phyloP scores from a whole-genome alignment of 2,113 vertebrate genomes.

The Thalassarche chlororhynchos region DNA sequence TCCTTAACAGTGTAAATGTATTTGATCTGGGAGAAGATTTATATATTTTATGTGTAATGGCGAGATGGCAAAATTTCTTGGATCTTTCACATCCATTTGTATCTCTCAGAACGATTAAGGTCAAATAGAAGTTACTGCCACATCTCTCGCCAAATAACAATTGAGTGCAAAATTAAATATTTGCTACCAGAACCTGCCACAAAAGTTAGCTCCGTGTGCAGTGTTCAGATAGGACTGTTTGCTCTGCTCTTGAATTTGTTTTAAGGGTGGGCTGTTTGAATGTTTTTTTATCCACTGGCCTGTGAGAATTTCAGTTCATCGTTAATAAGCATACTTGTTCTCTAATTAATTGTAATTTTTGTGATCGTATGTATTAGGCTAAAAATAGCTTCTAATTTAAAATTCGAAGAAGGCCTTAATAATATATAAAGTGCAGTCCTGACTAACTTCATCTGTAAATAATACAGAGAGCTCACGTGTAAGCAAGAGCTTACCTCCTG shows the following conservation, averaged over 20 bases:
- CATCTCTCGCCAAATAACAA: conserved; percentile 5
- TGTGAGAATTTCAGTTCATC: background rate
- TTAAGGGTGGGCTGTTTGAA: background rate
- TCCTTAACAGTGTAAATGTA: conserved; percentile 45
- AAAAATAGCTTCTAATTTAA: background rate
- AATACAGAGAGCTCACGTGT: fast-evolving
- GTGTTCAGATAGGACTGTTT: background rate
- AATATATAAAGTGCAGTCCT: background rate
- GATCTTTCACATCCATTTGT: conserved; percentile 23
- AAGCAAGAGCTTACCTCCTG: background rate
- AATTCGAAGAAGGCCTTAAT: background rate
- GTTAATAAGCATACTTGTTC: background rate
- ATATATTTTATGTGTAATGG: conserved; percentile 1
- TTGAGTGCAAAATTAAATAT: conserved; percentile 27
- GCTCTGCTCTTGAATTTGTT: background rate
- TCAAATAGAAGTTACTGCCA: conserved; percentile 38
- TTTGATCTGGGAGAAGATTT: conserved; percentile 48
- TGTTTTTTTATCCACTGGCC: background rate
- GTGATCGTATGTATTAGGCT: background rate
- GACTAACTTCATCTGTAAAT: background rate
- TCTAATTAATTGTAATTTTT: background rate
- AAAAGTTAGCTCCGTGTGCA: background rate
- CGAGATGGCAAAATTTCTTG: conserved; percentile 46
- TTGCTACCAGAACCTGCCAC: background rate
- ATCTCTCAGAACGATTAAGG: conserved; percentile 33